Evolutionary conservation across 2,113 vertebrate species (phyloP).

Genomic region (Tetrao urogallus): DNA sequence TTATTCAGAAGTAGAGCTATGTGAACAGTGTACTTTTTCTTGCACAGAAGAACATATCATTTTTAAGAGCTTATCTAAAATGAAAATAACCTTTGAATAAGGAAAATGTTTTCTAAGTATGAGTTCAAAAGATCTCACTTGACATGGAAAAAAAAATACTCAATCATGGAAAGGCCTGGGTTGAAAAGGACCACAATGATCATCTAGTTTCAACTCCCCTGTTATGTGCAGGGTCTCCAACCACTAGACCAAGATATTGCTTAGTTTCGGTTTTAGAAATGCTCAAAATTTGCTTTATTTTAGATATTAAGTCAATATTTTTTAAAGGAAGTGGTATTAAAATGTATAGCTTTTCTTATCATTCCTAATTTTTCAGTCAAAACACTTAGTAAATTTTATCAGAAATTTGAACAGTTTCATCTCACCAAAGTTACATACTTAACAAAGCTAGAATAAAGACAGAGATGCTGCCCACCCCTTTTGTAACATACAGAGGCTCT

Average conservation of each 20-base stretch:
- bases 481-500: accelerated
- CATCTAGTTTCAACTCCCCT: no score
- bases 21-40: not conserved
- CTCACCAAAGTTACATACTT: not conserved
- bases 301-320: not conserved
- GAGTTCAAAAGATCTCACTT: not conserved
- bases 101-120: conserved; percentile 22
- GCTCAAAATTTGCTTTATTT: not conserved
- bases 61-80: conserved; percentile 44
- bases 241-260: not conserved
- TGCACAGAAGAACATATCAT: not conserved
- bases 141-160: not conserved
- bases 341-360: not conserved
- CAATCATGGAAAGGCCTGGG: no score
- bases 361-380: not conserved
- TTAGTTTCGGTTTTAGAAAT: not conserved
- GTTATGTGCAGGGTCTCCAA: no score
- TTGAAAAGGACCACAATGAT: no score
- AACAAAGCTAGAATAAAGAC: not conserved
- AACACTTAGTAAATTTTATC: not conserved
- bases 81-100: not conserved
- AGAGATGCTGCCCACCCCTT: not conserved
- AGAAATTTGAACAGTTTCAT: not conserved
- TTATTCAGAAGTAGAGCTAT: not conserved
- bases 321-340: not conserved